Base-by-base conservation (phyloP, 1,140 invertebrate genomes). In the Cydia pomonella region DNA sequence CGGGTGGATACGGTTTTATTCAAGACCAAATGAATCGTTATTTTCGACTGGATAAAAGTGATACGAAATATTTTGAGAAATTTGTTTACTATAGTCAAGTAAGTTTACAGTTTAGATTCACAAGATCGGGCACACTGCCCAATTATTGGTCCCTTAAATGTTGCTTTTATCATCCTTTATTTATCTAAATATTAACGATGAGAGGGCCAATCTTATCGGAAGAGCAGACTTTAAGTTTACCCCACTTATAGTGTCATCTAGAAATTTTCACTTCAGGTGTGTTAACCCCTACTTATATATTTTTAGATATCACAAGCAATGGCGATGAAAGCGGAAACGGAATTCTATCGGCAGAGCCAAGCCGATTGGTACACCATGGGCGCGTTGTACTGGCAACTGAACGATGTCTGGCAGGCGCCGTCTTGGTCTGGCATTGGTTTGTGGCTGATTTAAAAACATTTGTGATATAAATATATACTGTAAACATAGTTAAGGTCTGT, bases 321-420 rank as follows among this genome's bases (percentile, higher is more conserved):
- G 93, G 94, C 96, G 1, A 95, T 98, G 7, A 98, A 97, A 90
- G 94, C 95, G 13, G 95, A 99, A 93, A 97, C 97, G 0, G 98
- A 99, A 91, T 95, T 95, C 80, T 99, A 99, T 90, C 94, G 98
- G 38, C 95, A 97, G 76, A 89, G 82, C 53, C 91, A 94, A 18
- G 83, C 94, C 10, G 96, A 96, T 1, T 94, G 96, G 90, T 97
- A 97, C 53, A 98, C 97, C 0, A 99, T 99, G 97, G 99, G 99
- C 16, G 98, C 98, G 16, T 94, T 99, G 50, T 99, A 99, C 93
- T 99, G 99, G 99, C 99, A 99, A 89, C 91, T 99, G 1, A 99
- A 99, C 93, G 99, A 99, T 92, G 97, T 99, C 23, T 99, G 99
- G 99, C 97, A 97, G 86, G 98, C 97, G 10, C 98, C 99, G 0